A percentile compares a stretch with the other conserved stretches of the same genome.
Conservation (phyloP, 2,888 invertebrate species). For the Drosophila infuscata region DNA sequence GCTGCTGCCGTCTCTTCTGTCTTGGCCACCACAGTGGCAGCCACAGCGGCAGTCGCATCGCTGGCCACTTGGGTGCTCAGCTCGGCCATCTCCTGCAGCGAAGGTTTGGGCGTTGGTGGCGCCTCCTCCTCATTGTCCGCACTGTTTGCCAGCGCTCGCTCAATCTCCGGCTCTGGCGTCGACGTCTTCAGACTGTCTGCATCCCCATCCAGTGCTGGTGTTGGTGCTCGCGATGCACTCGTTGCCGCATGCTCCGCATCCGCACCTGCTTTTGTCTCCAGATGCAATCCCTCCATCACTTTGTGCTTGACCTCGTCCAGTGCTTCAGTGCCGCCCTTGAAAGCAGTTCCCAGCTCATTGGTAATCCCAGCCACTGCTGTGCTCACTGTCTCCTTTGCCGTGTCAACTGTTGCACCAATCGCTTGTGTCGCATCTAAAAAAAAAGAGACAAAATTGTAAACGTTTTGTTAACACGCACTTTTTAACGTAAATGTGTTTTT, state of each 20-base stretch:
- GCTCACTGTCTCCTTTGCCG: conserved; percentile 80
- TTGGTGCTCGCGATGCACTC: conserved; percentile 62
- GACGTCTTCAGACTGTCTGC: conserved; percentile 83
- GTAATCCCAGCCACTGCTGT: conserved; percentile 76
- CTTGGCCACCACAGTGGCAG: conserved; percentile 27
- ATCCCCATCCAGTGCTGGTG: conserved; percentile 66
- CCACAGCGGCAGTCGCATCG: conserved; percentile 22
- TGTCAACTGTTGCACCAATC: conserved; percentile 71
- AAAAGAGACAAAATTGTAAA: conserved; percentile 12
- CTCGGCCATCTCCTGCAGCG: conserved; percentile 80
- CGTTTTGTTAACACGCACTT: conserved; percentile 3
- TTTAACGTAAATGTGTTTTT: neutral
- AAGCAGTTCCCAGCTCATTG: conserved; percentile 74
- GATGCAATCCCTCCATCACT: conserved; percentile 77
- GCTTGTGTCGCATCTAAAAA: conserved; percentile 69
- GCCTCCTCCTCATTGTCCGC: conserved; percentile 63
- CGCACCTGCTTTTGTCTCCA: conserved; percentile 44
- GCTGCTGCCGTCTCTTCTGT: conserved; percentile 13
- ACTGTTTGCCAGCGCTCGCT: conserved; percentile 80
- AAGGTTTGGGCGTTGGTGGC: conserved; percentile 83
- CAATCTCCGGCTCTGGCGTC: conserved; percentile 84
- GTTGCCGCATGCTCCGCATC: conserved; percentile 11
- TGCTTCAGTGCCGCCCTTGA: conserved; percentile 74
- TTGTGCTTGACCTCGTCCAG: conserved; percentile 77
- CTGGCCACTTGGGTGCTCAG: conserved; percentile 52